Conservation (phyloP, 2,888 invertebrate species). For the Drosophila peninsularis region DNA sequence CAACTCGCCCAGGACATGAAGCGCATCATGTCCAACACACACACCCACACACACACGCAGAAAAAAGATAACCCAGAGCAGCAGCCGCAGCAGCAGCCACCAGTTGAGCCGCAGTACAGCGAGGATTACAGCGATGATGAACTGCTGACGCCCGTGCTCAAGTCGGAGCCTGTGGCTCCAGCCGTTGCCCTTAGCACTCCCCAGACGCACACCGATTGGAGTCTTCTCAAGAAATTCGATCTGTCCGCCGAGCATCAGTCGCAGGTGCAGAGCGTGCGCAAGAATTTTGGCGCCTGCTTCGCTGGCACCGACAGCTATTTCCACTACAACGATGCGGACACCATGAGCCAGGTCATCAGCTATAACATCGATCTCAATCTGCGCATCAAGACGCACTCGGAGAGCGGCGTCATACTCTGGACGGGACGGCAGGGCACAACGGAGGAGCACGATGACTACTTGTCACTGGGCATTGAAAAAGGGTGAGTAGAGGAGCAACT, state of each 20-base stretch:
- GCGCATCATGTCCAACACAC: conserved; percentile 84
- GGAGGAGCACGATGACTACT: conserved; percentile 89
- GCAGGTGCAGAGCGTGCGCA: conserved; percentile 78
- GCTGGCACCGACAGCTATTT: conserved; percentile 93
- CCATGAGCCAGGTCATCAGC: conserved; percentile 93
- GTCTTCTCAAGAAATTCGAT: conserved; percentile 79
- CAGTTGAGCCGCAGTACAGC: conserved; percentile 29
- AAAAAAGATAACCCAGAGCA: conserved; percentile 11
- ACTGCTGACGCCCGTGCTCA: conserved; percentile 63
- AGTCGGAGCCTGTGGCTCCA: conserved; percentile 21
- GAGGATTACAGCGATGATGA: conserved; percentile 65
- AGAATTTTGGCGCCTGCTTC: conserved; percentile 89
- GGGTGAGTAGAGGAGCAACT: conserved; percentile 85
- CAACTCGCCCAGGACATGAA: conserved; percentile 84
- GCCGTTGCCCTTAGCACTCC: conserved; percentile 50
- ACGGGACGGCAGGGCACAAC: conserved; percentile 88
- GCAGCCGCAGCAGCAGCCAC: conserved; percentile 17
- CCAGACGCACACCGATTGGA: conserved; percentile 82
- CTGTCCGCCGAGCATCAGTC: conserved; percentile 77
- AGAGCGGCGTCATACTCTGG: conserved; percentile 93
- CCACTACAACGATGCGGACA: conserved; percentile 93
- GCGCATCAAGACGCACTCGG: conserved; percentile 90
- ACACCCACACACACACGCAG: conserved; percentile 23
- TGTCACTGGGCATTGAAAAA: conserved; percentile 92
- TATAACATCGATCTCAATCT: conserved; percentile 95